A percentile compares a stretch with the other conserved stretches of the same genome.
phyloP scores from a whole-genome alignment of 64 coral and sea anemone species.

The Hydrozoanthus tunicans region DNA sequence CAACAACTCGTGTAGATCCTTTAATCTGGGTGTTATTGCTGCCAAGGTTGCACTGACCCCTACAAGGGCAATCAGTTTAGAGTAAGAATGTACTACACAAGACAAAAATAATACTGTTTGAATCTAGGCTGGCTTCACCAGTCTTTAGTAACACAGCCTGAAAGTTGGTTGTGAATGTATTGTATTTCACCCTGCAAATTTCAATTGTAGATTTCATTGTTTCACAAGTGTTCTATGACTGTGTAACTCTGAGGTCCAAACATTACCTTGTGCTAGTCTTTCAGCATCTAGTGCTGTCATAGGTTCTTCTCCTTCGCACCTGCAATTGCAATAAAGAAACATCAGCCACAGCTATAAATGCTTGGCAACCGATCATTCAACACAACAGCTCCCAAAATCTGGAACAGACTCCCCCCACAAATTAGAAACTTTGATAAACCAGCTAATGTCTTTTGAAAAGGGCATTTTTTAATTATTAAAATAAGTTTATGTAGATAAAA shows the following conservation, averaged over 20 bases:
- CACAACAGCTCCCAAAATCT: too few species aligned
- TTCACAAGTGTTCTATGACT: neutral
- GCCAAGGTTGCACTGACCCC: constrained; percentile 97
- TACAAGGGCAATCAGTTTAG: neutral
- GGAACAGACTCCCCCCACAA: neutral
- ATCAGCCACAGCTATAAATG: too few species aligned
- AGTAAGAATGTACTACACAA: neutral
- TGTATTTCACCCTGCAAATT: too few species aligned
- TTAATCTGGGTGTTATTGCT: constrained; percentile 91
- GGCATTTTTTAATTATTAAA: too few species aligned
- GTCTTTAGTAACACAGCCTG: too few species aligned
- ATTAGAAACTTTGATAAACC: too few species aligned
- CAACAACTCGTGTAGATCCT: constrained; percentile 88
- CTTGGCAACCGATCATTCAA: too few species aligned
- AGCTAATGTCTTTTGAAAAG: too few species aligned
- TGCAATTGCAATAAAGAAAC: neutral
- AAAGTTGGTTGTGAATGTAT: too few species aligned
- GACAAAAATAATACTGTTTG: neutral
- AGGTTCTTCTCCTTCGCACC: constrained; percentile 83
- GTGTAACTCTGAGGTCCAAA: neutral
- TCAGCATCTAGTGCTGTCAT: constrained; percentile 98
- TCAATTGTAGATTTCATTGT: neutral
- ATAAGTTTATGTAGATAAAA: too few species aligned
- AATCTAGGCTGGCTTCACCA: too few species aligned
- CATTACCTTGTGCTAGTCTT: constrained; percentile 89